Evolutionary conservation across 2,888 invertebrate genomes (phyloP).

Genomic region (Cyclophora punctaria): DNA sequence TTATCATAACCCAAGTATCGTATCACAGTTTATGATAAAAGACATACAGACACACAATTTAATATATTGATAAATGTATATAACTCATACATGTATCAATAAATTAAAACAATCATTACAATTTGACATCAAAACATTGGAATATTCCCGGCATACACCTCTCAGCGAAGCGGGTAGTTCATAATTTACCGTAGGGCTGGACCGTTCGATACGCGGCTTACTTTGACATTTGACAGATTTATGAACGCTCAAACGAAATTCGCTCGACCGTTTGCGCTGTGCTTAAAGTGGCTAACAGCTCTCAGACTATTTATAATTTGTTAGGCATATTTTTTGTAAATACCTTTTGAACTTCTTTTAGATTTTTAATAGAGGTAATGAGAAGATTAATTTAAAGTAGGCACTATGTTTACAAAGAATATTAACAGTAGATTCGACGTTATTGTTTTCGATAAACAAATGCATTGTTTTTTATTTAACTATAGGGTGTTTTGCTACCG

Average conservation of each 20-base stretch:
- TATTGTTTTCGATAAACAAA: too few relatives aligned
- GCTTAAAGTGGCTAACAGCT: conserved; percentile 36
- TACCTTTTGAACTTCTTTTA: too few relatives aligned
- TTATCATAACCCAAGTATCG: too few relatives aligned
- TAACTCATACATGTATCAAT: neutral
- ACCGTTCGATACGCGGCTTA: conserved; percentile 69
- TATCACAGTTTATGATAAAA: too few relatives aligned
- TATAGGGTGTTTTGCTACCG: too few relatives aligned
- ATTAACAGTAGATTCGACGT: too few relatives aligned
- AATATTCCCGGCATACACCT: neutral
- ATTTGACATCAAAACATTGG: neutral
- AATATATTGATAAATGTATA: neutral
- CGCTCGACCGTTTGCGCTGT: conserved; percentile 40
- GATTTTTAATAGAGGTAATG: too few relatives aligned
- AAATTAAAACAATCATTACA: neutral
- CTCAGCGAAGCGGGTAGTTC: conserved; percentile 39
- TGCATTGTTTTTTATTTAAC: too few relatives aligned
- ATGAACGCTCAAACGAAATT: conserved; percentile 64
- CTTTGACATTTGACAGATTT: conserved; percentile 71
- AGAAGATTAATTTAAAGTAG: too few relatives aligned
- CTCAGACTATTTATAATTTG: conserved; percentile 13
- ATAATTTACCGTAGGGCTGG: conserved; percentile 65
- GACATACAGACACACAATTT: too few relatives aligned
- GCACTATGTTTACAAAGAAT: too few relatives aligned
- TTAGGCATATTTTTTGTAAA: too few relatives aligned